Conservation (phyloP, 2,797 vertebrate genomes). For the Chaetophractus vellerosus region DNA sequence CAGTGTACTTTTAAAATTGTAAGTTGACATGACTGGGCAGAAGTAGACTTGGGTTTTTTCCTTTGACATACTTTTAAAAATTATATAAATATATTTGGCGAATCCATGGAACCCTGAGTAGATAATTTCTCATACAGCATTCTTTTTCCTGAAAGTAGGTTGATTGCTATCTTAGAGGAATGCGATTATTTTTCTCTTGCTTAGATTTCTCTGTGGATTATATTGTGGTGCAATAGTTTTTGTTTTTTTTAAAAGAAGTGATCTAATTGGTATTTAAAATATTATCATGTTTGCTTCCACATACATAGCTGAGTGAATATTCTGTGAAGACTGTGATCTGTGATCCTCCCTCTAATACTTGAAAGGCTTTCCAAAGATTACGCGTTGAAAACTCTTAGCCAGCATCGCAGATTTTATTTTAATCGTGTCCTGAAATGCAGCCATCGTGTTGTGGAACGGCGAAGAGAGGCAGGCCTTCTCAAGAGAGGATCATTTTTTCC, state of each 20-base stretch:
- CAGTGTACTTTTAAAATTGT: conserved; percentile 41
- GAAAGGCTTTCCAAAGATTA: conserved; percentile 29
- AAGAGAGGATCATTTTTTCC: neutral
- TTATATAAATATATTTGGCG: conserved; percentile 12
- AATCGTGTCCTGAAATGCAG: conserved; percentile 29
- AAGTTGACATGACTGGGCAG: neutral
- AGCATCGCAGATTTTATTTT: conserved; percentile 62
- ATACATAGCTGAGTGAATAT: conserved; percentile 12
- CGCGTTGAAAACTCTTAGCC: conserved; percentile 41
- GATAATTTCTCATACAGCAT: neutral
- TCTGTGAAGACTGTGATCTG: neutral
- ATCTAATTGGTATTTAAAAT: conserved; percentile 65
- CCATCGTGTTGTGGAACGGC: too few species aligned
- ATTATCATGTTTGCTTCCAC: neutral
- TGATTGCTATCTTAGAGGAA: conserved; percentile 50
- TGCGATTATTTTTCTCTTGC: conserved; percentile 10
- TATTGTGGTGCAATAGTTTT: conserved; percentile 18
- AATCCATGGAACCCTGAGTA: conserved; percentile 18
- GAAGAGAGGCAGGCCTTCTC: too few species aligned
- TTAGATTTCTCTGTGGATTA: conserved; percentile 57
- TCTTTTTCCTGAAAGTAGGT: neutral
- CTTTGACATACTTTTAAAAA: conserved; percentile 49
- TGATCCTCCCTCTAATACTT: neutral
- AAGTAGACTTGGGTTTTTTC: neutral
- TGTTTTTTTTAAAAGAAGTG: neutral